Base-by-base conservation (phyloP, 2,113 vertebrate genomes). In the Pseudorhombus dupliciocellatus region DNA sequence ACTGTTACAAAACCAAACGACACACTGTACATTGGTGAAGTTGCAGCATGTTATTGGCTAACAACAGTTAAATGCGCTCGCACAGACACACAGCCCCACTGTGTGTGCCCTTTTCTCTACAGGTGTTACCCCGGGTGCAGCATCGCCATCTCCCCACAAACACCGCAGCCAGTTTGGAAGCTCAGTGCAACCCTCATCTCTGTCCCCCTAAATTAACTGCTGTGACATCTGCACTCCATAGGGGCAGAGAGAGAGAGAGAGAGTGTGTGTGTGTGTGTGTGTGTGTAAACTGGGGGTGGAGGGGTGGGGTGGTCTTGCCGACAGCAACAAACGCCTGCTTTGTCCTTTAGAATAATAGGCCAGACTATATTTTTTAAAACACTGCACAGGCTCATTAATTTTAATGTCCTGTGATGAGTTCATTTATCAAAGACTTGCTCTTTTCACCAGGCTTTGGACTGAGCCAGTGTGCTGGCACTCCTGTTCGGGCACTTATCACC, bases 131-230 rank as follows among this genome's bases (percentile, higher is more conserved):
- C 61, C 22, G 9, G 4, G 54, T 68, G 46, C 64, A 42, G 50
- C 72, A 59, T 55, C 54, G 1, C 28, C 52, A 56, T 50, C 66
- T 56, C 52, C 54, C 46, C 9, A 51, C 34, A 48, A 56, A 37
- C 68, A 62, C 58, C 54, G 42, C 9, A 54, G 64, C 21, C 60
- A 34, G 64, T 70, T 79, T 68, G 26, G 51, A 75, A 70, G 42
- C 55, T 51, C 24, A 10, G 51, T 21, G 56, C 62, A 25, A 75
- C 75, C 68, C 75, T 83, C 73, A 61, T 85, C 74, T 68, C 71
- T 80, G 87, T 89, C 86, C 73, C 69, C 50, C 26, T 56, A 51
- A 60, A 90, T 88, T 80, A 90, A 74, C 60, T 42, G 66, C 84
- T 56, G 64, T 86, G 89, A 86, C 86, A 87, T 80, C 60, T 75